These are phyloP conservation scores for Trialeurodes vaporariorum DNA, from an alignment of 1,140 invertebrate species.

Conservation along the genomic window DNA sequence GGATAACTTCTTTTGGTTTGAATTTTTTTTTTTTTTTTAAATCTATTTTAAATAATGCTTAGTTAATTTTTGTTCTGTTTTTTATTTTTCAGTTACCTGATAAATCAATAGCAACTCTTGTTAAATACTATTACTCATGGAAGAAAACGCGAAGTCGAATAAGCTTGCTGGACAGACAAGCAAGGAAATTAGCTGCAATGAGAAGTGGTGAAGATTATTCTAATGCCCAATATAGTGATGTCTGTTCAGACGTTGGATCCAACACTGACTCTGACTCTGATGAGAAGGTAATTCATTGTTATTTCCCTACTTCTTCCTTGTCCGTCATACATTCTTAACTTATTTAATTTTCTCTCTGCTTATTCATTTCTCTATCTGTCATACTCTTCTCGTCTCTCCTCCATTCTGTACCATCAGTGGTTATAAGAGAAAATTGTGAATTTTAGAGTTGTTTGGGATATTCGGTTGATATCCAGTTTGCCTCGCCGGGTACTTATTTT, in stretches of 20 bases:
- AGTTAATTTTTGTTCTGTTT: conserved; percentile 16
- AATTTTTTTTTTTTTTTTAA: conserved; percentile 13
- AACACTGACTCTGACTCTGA: conserved; percentile 79
- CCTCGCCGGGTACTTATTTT: no score
- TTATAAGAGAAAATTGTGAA: no score
- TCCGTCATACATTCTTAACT: no score
- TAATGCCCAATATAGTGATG: conserved; percentile 48
- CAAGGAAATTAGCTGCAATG: conserved; percentile 48
- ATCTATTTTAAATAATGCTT: conserved; percentile 10
- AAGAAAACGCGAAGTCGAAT: conserved; percentile 87
- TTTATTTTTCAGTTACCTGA: conserved; percentile 68
- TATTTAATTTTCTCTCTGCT: no score
- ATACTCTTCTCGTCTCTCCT: no score
- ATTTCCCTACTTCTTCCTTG: no score
- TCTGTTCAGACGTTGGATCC: conserved; percentile 55
- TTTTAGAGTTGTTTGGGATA: no score
- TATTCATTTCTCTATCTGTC: no score
- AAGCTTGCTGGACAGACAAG: conserved; percentile 84
- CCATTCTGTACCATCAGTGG: no score
- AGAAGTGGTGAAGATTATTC: conserved; percentile 39
- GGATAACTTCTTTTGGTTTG: conserved; percentile 10
- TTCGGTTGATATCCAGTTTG: no score
- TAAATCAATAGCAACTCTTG: conserved; percentile 88
- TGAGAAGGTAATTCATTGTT: conserved; percentile 55
- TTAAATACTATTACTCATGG: conserved; percentile 98